These are phyloP conservation scores for Urocyon cinereoargenteus DNA, from an alignment of 2,797 vertebrate species.

Conservation along the genomic window DNA sequence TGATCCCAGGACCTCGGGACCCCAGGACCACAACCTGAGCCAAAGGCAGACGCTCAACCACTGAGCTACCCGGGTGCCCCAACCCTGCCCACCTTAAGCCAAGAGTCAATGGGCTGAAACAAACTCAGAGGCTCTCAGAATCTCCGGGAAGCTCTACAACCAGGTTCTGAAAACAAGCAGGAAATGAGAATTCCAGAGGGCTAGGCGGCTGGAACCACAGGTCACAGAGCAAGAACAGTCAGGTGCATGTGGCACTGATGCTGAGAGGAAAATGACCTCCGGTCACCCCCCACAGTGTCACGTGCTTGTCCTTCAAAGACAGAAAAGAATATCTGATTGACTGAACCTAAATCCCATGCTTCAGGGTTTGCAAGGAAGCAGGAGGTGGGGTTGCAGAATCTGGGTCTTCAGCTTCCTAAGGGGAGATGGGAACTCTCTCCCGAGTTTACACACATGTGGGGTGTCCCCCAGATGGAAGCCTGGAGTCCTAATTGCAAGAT, in stretches of 20 bases:
- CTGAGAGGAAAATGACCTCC: slow-evolving; percentile 48
- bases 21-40: no score
- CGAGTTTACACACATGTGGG: not conserved
- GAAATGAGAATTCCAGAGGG: slow-evolving; percentile 42
- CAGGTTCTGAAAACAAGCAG: not conserved
- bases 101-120: not conserved
- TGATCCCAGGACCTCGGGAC: no score
- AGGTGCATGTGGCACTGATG: not conserved
- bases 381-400: not conserved
- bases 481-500: not conserved
- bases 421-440: not conserved
- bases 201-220: slow-evolving; percentile 45
- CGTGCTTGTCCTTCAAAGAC: not conserved
- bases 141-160: not conserved
- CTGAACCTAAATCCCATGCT: not conserved
- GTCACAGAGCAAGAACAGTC: slow-evolving; percentile 1
- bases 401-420: not conserved
- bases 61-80: no score
- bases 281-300: not conserved
- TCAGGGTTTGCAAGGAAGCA: slow-evolving; percentile 25
- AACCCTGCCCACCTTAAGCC: not conserved
- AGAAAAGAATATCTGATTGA: not conserved
- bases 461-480: not conserved
- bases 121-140: not conserved
- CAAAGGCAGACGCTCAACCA: no score